Evolutionary conservation across 2,888 invertebrate genomes (phyloP).

Genomic region (Scaptomyza parva): DNA sequence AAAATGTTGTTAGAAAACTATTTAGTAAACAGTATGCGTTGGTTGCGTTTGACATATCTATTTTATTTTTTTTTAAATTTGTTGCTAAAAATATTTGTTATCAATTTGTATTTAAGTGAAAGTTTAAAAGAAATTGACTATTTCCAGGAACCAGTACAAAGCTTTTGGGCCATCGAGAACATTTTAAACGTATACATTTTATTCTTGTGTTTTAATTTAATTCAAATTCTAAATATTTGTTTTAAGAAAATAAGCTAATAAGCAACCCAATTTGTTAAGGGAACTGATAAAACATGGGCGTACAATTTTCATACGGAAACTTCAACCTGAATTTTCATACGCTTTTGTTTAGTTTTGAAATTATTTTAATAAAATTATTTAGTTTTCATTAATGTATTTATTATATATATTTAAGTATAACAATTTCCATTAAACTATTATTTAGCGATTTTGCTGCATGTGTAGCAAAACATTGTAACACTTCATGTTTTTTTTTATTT

Average conservation of each 20-base stretch:
- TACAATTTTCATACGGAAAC: slow-evolving; percentile 7
- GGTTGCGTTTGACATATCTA: slow-evolving; percentile 32
- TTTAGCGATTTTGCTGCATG: slow-evolving; percentile 65
- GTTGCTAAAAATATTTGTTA: slow-evolving; percentile 20
- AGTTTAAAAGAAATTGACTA: slow-evolving; percentile 20
- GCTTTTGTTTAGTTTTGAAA: slow-evolving; percentile 41
- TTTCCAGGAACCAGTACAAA: slow-evolving; percentile 2
- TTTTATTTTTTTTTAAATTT: slow-evolving; percentile 14
- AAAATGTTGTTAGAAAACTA: slow-evolving; percentile 66
- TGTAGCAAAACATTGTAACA: slow-evolving; percentile 60
- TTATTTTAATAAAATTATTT: slow-evolving; percentile 57
- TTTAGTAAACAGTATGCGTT: slow-evolving; percentile 46
- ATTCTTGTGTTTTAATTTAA: not conserved
- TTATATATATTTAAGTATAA: slow-evolving; percentile 67
- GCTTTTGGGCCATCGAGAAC: not conserved
- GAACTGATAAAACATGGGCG: slow-evolving; percentile 10
- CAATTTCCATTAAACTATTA: slow-evolving; percentile 73
- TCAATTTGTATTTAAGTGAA: slow-evolving; percentile 24
- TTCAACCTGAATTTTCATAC: slow-evolving; percentile 28
- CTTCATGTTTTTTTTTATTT: slow-evolving; percentile 45
- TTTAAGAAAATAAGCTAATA: not conserved
- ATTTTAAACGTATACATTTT: not conserved
- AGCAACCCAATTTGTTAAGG: slow-evolving; percentile 13
- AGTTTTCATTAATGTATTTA: slow-evolving; percentile 51
- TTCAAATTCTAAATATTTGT: not conserved